Evolutionary conservation across 2,888 invertebrate genomes (phyloP), one percentile per base, ranked within the genome.

Genomic region (Acleris holmiana): DNA sequence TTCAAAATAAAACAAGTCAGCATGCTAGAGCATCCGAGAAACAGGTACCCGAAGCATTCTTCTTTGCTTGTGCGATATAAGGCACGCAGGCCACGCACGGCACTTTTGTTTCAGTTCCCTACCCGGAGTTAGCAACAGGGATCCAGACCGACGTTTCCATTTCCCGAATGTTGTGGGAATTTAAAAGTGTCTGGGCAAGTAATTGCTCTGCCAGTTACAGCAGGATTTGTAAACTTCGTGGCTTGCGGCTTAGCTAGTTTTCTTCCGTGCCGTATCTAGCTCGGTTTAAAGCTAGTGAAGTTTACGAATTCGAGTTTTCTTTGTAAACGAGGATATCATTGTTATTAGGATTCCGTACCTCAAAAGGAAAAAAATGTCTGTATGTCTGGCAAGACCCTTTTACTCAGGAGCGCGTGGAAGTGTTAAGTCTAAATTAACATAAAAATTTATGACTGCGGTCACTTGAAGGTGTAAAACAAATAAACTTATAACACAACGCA

Each of bases 161-260:
- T 88, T 83, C 77, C 85, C 79, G 80, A 84, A 88, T 84, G 84
- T 81, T 81, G 78, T 76, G 73, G 79, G 84, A 83, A 85, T 89
- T 86, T 88, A 82, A 88, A 89, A 89, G 84, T 89, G 89, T 90
- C 90, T 89, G 80, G 84, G 83, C 81, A 84, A 87, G 87, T 90
- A 90, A 91, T 90, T 90, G 90, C 79, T 82, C 88, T 90, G 90
- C 88, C 90, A 90, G 89, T 89, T 89, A 82, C 84, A 73, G 69
- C 66, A 71, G 79, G 80, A 82, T 84, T 84, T 84, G 82, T 80
- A 71, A 81, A 79, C 80, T 85, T 78, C 65, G 71, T 70, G 73
- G 74, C 70, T 73, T 71, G 72, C 70, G 71, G 73, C 67, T 59
- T 62, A 58, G 54, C 64, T 35, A 55, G 65, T 60, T 60, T 65